phyloP scores from a whole-genome alignment of 2,888 invertebrate species.

The Argyresthia albistria region DNA sequence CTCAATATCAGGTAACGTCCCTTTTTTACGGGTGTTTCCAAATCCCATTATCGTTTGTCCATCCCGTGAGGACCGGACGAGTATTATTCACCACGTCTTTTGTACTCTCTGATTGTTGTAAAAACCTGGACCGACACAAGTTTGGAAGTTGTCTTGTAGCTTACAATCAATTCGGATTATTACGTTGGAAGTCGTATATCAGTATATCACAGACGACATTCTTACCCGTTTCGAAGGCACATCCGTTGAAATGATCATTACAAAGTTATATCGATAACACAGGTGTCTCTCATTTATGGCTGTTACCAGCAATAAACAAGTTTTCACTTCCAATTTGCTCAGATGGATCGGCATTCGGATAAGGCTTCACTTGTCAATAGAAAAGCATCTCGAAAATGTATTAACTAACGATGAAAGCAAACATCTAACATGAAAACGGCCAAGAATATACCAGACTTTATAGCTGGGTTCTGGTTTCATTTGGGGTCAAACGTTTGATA shows the following conservation, averaged over 20 bases:
- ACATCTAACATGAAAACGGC: slow-evolving; percentile 35
- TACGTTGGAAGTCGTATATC: too few species aligned
- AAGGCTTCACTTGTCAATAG: neutral
- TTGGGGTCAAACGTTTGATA: slow-evolving; percentile 51
- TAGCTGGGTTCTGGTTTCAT: slow-evolving; percentile 37
- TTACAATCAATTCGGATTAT: too few species aligned
- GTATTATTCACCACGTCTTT: slow-evolving; percentile 9
- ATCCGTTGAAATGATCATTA: too few species aligned
- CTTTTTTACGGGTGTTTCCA: slow-evolving; percentile 23
- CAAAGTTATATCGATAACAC: too few species aligned
- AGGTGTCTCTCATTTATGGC: too few species aligned
- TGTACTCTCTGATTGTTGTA: neutral
- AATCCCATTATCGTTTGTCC: slow-evolving; percentile 30
- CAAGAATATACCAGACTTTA: neutral
- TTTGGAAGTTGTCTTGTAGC: neutral
- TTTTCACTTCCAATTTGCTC: neutral
- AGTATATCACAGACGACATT: too few species aligned
- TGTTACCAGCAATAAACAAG: neutral
- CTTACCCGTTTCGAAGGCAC: too few species aligned
- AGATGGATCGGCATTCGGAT: neutral
- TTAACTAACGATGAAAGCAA: slow-evolving; percentile 10
- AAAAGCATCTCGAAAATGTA: neutral
- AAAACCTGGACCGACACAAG: neutral
- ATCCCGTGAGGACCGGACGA: slow-evolving; percentile 19
- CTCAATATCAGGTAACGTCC: slow-evolving; percentile 8